Evolutionary conservation across 2,113 vertebrate species (phyloP).

Genomic region (Otolemur garnettii): DNA sequence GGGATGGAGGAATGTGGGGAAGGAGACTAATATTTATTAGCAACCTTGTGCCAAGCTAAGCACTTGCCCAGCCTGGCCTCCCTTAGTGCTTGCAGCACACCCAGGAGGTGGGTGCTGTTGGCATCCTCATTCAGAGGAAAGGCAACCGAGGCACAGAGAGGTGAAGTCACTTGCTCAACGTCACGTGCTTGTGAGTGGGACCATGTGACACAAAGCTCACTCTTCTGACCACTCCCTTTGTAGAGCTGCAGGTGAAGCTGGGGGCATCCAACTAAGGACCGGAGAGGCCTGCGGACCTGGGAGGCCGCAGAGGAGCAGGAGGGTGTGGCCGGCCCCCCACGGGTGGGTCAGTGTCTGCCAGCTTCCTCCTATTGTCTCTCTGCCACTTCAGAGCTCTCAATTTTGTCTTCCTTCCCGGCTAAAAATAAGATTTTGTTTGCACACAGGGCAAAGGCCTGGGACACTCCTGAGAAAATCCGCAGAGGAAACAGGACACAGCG

Average conservation of each 20-base stretch:
- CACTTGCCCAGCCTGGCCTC: not conserved
- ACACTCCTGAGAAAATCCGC: constrained; percentile 86
- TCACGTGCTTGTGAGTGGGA: not conserved
- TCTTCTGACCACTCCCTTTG: not conserved
- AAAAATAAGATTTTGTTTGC: constrained; percentile 96
- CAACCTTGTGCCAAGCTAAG: not conserved
- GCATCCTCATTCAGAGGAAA: not conserved
- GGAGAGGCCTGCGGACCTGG: constrained; percentile 51
- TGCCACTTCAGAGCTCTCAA: constrained; percentile 52
- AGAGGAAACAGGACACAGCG: constrained; percentile 75
- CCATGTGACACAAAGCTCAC: not conserved
- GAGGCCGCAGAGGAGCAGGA: constrained; percentile 67
- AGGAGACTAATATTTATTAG: constrained; percentile 12
- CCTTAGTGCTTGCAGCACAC: not conserved
- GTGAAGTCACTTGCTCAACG: not conserved
- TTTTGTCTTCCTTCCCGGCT: constrained; percentile 89
- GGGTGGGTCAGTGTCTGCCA: constrained; percentile 86
- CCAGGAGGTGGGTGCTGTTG: not conserved
- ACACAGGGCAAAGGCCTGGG: constrained; percentile 87
- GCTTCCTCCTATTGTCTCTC: constrained; percentile 94
- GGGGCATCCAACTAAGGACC: not conserved
- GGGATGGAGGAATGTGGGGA: not conserved
- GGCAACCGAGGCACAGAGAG: not conserved
- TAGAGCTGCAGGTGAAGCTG: not conserved
- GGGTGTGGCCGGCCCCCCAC: constrained; percentile 74